Base-by-base conservation (phyloP, 1,140 invertebrate species). In the Uloborus diversus region DNA sequence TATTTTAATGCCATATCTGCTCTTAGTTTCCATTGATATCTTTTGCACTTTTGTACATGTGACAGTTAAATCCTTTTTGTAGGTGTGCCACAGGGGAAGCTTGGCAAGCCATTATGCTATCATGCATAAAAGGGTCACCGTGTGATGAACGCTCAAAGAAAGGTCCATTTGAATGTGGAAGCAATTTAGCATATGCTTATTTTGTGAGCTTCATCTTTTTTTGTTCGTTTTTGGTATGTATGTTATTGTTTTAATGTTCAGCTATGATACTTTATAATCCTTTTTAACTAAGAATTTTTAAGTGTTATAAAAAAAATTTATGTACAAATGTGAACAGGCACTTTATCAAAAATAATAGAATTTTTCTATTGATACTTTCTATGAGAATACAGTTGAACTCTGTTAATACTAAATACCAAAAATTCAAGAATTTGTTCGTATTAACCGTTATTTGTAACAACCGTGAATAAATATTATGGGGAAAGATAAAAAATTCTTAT, bases 141-240 rank as follows among this genome's bases (percentile, higher is more conserved):
- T 97, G 95, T 86, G 94, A 96, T 86, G 87, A 89, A 28, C 93
- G 93, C 85, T 87, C 88, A 17, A 83, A 81, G 9, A 83, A 85
- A 53, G 66, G 53, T 9, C 61, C 68, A 9, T 87, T 90, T 37
- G 86, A 88, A n/a, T 99, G 98, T 88, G 98, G 98, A 59, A 96
- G 95, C 68, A 96, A 97, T 83, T 89, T 99, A 82, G 96, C 97
- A 57, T 99, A 99, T 88, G 93, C 92, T 80, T 99, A 99, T 88
- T 99, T 99, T 89, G 96, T 98, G 75, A 97, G 96, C 51, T 99
- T 99, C 89, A 99, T 99, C 86, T 99, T 99, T 89, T 96, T 99
- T 87, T 99, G 97, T 89, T 99, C 98, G 20, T 99, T 99, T 91
- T 90, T 99, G 87, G 94, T 96, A 88, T 92, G 88, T 85, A 62